Conservation (phyloP, 2,888 invertebrate species). For the Acanthopleura granulata region DNA sequence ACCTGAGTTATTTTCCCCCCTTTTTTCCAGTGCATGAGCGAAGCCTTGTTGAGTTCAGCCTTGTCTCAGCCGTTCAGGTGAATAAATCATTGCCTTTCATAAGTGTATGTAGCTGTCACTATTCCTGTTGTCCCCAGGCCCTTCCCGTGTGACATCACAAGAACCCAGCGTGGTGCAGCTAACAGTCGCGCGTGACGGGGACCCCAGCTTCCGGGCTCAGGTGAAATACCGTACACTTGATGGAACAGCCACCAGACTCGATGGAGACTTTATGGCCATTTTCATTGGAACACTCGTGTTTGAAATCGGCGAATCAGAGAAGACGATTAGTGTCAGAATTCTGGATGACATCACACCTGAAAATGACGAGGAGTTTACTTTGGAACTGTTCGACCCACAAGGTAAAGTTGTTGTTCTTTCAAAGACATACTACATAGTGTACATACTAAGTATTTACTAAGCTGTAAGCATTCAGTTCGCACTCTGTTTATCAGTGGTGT, state of each 20-base stretch:
- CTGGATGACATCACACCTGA: conserved; percentile 60
- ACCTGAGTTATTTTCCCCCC: too few relatives aligned
- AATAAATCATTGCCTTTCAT: too few relatives aligned
- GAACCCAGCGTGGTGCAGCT: conserved; percentile 51
- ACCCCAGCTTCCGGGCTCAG: conserved; percentile 33
- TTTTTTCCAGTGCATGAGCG: too few relatives aligned
- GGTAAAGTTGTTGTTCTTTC: conserved; percentile 43
- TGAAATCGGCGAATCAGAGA: conserved; percentile 48
- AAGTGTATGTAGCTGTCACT: too few relatives aligned
- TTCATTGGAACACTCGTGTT: conserved; percentile 46
- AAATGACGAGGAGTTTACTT: conserved; percentile 58
- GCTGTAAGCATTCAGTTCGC: too few relatives aligned
- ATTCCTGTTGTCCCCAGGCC: too few relatives aligned
- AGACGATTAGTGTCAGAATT: conserved; percentile 44
- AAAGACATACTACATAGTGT: background rate
- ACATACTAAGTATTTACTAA: too few relatives aligned
- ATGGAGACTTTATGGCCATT: conserved; percentile 50
- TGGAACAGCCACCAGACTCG: conserved; percentile 48
- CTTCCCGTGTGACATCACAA: background rate
- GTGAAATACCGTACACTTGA: conserved; percentile 59
- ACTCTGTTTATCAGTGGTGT: too few relatives aligned
- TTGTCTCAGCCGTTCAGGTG: too few relatives aligned
- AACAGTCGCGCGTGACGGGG: conserved; percentile 54
- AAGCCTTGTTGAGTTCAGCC: too few relatives aligned
- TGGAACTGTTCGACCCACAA: conserved; percentile 61